Conservation (phyloP, 2,113 vertebrate genomes). For the Osmerus eperlanus region DNA sequence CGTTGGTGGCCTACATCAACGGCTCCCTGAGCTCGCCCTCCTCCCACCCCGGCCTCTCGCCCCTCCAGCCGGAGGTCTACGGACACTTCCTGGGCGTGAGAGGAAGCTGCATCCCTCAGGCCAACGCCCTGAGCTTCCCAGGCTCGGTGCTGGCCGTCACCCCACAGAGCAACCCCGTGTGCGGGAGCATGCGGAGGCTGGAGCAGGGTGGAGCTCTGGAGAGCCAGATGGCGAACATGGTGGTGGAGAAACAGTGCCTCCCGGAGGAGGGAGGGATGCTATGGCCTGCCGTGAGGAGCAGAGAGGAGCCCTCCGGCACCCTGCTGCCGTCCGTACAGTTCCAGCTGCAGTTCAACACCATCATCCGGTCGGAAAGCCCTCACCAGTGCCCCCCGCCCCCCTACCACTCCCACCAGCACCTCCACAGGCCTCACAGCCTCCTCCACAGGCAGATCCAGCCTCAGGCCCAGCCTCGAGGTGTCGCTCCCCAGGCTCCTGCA, state of each 20-base stretch:
- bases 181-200: conserved; percentile 76
- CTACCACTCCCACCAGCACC: conserved; percentile 80
- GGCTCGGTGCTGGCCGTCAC: conserved; percentile 51
- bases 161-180: conserved; percentile 59
- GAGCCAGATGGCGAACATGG: conserved; percentile 77
- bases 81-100: conserved; percentile 90
- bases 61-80: conserved; percentile 85
- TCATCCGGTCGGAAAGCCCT: conserved; percentile 45
- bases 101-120: conserved; percentile 81
- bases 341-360: conserved; percentile 25
- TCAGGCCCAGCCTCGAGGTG: conserved; percentile 24
- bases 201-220: conserved; percentile 74
- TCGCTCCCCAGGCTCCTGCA: conserved; percentile 25
- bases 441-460: conserved; percentile 46
- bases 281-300: conserved; percentile 49
- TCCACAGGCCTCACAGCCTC: conserved; percentile 40
- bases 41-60: conserved; percentile 71
- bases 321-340: conserved; percentile 53
- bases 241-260: conserved; percentile 77
- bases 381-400: conserved; percentile 80
- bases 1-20: conserved; percentile 91
- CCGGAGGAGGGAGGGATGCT: conserved; percentile 47
- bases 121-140: conserved; percentile 48
- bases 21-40: conserved; percentile 80
- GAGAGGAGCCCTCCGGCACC: conserved; percentile 58